phyloP scores from a whole-genome alignment of 1,140 invertebrate species.

The Pemphigus obesinymphae region DNA sequence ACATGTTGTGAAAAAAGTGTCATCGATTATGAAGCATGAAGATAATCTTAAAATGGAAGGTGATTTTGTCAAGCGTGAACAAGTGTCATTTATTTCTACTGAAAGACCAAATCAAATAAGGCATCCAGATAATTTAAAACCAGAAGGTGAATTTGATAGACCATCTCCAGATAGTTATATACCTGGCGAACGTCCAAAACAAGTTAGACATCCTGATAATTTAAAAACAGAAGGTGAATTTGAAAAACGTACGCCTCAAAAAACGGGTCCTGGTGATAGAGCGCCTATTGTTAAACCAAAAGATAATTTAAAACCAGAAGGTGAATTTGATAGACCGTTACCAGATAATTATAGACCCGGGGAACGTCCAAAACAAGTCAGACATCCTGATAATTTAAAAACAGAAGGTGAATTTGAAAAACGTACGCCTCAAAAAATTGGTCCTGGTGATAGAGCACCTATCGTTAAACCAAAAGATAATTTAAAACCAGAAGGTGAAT shows the following conservation, averaged over 20 bases:
- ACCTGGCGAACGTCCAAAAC: slow-evolving; percentile 47
- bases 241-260: slow-evolving; percentile 54
- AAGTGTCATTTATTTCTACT: slow-evolving; percentile 46
- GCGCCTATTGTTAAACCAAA: slow-evolving; percentile 49
- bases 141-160: slow-evolving; percentile 60
- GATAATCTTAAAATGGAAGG: slow-evolving; percentile 55
- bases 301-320: slow-evolving; percentile 65
- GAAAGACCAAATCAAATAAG: slow-evolving; percentile 48
- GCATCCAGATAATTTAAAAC: slow-evolving; percentile 55
- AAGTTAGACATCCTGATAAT: slow-evolving; percentile 53
- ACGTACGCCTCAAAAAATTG: slow-evolving; percentile 45
- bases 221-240: slow-evolving; percentile 58
- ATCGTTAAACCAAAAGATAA: not conserved
- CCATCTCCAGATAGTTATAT: too few relatives aligned
- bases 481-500: too few relatives aligned
- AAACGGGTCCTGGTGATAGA: slow-evolving; percentile 51
- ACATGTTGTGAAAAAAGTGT: slow-evolving; percentile 53
- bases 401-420: slow-evolving; percentile 57
- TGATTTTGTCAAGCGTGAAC: slow-evolving; percentile 52
- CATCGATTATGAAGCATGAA: slow-evolving; percentile 52
- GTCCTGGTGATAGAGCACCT: slow-evolving; percentile 49
- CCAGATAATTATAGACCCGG: slow-evolving; percentile 48
- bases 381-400: slow-evolving; percentile 56
- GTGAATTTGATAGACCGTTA: slow-evolving; percentile 52
- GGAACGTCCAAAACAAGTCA: slow-evolving; percentile 56